Evolutionary conservation across 2,797 vertebrate genomes (phyloP), one percentile per base, ranked within the genome.

Genomic region (Apogon hyalosoma): DNA sequence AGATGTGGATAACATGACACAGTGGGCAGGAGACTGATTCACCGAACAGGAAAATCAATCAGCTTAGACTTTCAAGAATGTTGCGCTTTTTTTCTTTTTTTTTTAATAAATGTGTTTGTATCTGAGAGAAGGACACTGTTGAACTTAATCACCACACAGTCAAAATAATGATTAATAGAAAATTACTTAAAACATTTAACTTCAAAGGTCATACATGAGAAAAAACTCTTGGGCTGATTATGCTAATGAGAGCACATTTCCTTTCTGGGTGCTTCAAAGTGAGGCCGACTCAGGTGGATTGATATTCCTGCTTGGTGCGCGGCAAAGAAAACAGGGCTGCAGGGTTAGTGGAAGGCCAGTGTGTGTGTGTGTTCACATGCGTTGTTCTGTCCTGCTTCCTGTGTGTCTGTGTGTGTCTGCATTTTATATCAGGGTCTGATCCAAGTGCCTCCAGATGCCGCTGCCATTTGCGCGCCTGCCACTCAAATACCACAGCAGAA

Each of bases 401-500:
- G 42, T 53, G 46, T n/a, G 50, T 63, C 33, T 75, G 24, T 62
- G 66, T 55, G 63, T 54, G 53, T 66, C 55, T 80, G 69, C 40
- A 63, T 81, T 79, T 84, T 66, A 56, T 58, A 83, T 80, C 69
- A 60, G 60, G 61, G 54, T 81, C 75, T 77, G 73, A 87, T 77
- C 70, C 68, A 18, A 84, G 71, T 69, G 85, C 87, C 90, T 89
- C 69, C 79, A 88, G 91, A 91, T 80, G 81, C 73, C 69, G 65
- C 52, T 87, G 90, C 87, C 92, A 91, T 92, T 92, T 92, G 73
- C 85, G 84, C 83, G 79, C 77, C 88, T 92, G 91, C 81, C 90
- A 91, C 89, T 91, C 89, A 92, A 85, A 86, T 60, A 74, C 69
- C 75, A 60, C 70, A 60, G 55, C 58, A 80, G 83, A 90, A 86